Base-by-base conservation (phyloP, 2,113 vertebrate species). In the Dasyornis broadbenti region DNA sequence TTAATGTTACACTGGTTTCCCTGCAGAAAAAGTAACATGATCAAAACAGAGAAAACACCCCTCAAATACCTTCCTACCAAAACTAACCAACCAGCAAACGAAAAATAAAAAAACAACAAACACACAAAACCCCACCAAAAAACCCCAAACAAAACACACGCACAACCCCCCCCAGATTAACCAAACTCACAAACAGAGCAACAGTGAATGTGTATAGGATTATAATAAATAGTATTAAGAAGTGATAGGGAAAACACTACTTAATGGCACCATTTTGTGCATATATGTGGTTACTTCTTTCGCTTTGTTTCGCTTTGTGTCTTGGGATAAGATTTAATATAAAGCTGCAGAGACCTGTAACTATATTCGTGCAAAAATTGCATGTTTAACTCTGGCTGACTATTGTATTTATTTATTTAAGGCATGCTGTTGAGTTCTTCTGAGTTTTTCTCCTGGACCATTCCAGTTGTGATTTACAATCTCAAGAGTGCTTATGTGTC, bases 1-100 rank as follows among this genome's bases (percentile, higher is more conserved):
- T 73, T 92, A 6, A 23, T 31, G 6, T 16, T 70, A 86, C 15
- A 30, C 15, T 63, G 7, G 15, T 82, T 89, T 86, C 9, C 7
- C 8, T 49, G 22, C 4, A 69, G 20, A 40, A 66, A 77, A 87
- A 56, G 45, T 5, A 27, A 15, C 4, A 15, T 1, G 5, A 39
- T 8, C 14, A 71, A 83, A 64, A 33, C 10, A 72, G 3, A 66
- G 7, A 42, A 47, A 82, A n/a, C n/a, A n/a, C n/a, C n/a, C 64
- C 1, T 0, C 1, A n/a, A 63, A 42, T 8, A 10, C 2, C 4
- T 42, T 10, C 13, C 13, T 14, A 23, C 3, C 4, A 27, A 31
- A 39, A 54, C 3, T 6, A 61, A 16, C 5, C 3, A 59, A 35
- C 1, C 2, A 54, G 30, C 16, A 30, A 57, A 40, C 9, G 44